Conservation (phyloP, 2,888 invertebrate species). For the Drosophila rellima region DNA sequence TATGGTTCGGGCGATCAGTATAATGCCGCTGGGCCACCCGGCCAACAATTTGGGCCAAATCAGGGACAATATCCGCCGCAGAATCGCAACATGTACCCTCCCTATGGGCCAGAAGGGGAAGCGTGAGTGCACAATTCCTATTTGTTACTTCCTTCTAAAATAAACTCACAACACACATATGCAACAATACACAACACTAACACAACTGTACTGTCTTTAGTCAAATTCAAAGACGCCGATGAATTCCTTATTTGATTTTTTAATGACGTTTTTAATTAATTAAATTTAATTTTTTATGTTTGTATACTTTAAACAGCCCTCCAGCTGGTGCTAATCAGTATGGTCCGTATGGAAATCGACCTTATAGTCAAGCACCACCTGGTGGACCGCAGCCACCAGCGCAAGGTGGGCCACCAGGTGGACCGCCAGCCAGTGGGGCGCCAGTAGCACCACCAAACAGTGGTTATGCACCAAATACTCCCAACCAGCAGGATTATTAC, state of each 20-base stretch:
- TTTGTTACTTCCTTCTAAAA: constrained; percentile 13
- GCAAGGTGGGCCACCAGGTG: constrained; percentile 83
- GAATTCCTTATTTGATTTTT: neutral
- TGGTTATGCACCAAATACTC: constrained; percentile 86
- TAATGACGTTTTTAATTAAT: neutral
- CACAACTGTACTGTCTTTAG: constrained; percentile 42
- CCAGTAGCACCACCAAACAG: constrained; percentile 86
- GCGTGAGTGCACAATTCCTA: constrained; percentile 86
- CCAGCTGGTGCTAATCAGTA: constrained; percentile 86
- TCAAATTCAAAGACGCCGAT: constrained; percentile 2
- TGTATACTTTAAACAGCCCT: constrained; percentile 64
- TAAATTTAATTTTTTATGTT: neutral
- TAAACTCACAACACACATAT: constrained; percentile 20
- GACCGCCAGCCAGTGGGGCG: constrained; percentile 83
- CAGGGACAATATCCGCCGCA: constrained; percentile 88
- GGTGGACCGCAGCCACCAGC: constrained; percentile 87
- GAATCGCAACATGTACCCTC: constrained; percentile 92
- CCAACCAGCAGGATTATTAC: constrained; percentile 87
- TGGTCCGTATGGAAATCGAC: constrained; percentile 84
- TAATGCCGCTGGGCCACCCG: constrained; percentile 87
- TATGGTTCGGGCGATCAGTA: constrained; percentile 89
- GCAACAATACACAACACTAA: constrained; percentile 32
- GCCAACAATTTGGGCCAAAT: constrained; percentile 87
- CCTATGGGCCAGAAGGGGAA: constrained; percentile 90
- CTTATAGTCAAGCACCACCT: constrained; percentile 85